Evolutionary conservation across 2,797 vertebrate genomes (phyloP).

Genomic region (Selene dorsalis): DNA sequence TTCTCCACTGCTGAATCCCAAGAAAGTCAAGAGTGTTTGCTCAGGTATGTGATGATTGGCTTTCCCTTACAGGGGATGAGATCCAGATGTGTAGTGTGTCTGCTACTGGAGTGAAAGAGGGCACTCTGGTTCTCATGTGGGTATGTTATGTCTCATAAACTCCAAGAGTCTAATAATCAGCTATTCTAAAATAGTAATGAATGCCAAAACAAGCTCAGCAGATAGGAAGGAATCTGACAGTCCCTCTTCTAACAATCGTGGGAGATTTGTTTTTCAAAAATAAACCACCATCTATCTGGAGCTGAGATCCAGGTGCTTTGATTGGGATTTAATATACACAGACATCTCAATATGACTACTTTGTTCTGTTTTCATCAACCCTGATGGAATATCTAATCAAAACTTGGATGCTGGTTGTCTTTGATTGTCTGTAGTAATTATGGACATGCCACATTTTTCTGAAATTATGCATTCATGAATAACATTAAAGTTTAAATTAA

Average conservation of each 20-base stretch:
- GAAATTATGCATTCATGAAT: constrained; percentile 11
- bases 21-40: constrained; percentile 61
- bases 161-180: constrained; percentile 51
- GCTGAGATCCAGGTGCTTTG: constrained; percentile 27
- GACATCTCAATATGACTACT: constrained; percentile 3
- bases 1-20: constrained; percentile 47
- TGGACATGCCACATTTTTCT: constrained; percentile 10
- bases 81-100: constrained; percentile 77
- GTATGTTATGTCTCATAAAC: constrained; percentile 40
- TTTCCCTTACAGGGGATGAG: constrained; percentile 63
- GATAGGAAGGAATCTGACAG: constrained; percentile 51
- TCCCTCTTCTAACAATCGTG: constrained; percentile 23
- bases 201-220: constrained; percentile 64
- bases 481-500: constrained; percentile 20
- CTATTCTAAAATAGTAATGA: constrained; percentile 35
- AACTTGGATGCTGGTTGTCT: constrained; percentile 30
- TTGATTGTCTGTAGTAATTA: constrained; percentile 25
- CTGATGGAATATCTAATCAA: constrained; percentile 44
- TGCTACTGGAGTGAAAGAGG: constrained; percentile 46
- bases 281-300: constrained; percentile 43
- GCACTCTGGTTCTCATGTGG: constrained; percentile 34
- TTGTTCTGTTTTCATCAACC: constrained; percentile 29
- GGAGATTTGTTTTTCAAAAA: constrained; percentile 56
- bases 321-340: constrained; percentile 36
- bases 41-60: constrained; percentile 75